A percentile compares a stretch with the other conserved stretches of the same genome.
Conservation (phyloP, 2,113 vertebrate species). For the Sprattus sprattus region DNA sequence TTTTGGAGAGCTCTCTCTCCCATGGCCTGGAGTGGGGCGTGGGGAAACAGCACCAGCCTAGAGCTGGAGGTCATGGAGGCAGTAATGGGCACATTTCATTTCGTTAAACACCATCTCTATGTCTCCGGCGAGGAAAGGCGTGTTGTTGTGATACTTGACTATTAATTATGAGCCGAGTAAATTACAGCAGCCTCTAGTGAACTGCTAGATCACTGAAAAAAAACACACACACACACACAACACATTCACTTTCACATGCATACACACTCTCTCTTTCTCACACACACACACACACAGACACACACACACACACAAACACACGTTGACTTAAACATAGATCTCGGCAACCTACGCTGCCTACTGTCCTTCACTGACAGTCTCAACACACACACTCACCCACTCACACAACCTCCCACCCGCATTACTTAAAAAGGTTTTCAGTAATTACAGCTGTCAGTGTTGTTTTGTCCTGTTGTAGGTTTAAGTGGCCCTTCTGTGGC, state of each 20-base stretch:
- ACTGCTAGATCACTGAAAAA: neutral
- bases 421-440: slow-evolving; percentile 59
- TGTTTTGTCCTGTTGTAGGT: slow-evolving; percentile 61
- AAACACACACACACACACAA: neutral
- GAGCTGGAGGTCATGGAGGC: slow-evolving; percentile 32
- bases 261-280: neutral
- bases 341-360: neutral
- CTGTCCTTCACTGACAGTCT: neutral
- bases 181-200: slow-evolving; percentile 29
- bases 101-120: slow-evolving; percentile 45
- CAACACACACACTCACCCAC: neutral
- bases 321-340: neutral
- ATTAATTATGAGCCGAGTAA: slow-evolving; percentile 62
- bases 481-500: slow-evolving; percentile 68
- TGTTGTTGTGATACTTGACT: slow-evolving; percentile 49
- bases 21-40: neutral
- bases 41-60: neutral
- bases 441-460: slow-evolving; percentile 66
- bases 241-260: slow-evolving; percentile 18
- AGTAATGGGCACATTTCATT: slow-evolving; percentile 55
- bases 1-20: neutral
- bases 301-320: neutral
- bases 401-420: neutral
- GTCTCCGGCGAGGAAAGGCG: slow-evolving; percentile 45
- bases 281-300: neutral